These are phyloP conservation scores for Dasyornis broadbenti DNA, from an alignment of 2,113 vertebrate genomes.

Conservation along the genomic window DNA sequence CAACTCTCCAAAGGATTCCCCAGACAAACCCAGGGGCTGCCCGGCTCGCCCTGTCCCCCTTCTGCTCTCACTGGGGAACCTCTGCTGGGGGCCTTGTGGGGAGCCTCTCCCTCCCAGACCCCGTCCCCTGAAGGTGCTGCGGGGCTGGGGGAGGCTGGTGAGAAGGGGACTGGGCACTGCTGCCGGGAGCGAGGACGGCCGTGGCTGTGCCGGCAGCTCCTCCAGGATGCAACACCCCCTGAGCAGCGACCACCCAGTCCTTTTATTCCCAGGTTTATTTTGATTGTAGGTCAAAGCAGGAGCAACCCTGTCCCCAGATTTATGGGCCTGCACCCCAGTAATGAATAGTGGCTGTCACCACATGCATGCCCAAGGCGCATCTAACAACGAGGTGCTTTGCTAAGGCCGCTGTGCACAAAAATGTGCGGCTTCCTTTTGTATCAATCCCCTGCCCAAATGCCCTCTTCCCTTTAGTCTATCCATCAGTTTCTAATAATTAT, in stretches of 20 bases:
- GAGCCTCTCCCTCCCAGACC: neutral
- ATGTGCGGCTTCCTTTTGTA: neutral
- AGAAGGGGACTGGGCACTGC: neutral
- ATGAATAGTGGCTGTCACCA: fast-evolving
- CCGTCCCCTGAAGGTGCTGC: neutral
- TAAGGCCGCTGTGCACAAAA: neutral
- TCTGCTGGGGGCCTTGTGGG: neutral
- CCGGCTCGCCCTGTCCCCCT: neutral
- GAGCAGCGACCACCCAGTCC: neutral
- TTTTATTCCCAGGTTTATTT: neutral
- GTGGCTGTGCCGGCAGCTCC: neutral
- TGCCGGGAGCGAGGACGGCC: neutral
- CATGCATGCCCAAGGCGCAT: neutral
- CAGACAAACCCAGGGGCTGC: neutral
- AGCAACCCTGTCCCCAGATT: neutral
- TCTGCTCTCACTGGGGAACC: neutral
- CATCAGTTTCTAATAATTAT: slow-evolving; percentile 7
- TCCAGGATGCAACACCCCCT: fast-evolving
- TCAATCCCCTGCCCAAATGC: neutral
- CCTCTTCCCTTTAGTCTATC: neutral
- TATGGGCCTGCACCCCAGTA: neutral
- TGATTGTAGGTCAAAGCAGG: neutral
- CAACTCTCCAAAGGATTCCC: slow-evolving; percentile 32
- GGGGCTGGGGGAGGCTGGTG: neutral
- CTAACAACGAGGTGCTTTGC: neutral